Percentiles rank a stretch among this genome's conserved stretches.
Evolutionary conservation across 2,888 invertebrate species (phyloP).

Genomic region (Camponotus fellah): DNA sequence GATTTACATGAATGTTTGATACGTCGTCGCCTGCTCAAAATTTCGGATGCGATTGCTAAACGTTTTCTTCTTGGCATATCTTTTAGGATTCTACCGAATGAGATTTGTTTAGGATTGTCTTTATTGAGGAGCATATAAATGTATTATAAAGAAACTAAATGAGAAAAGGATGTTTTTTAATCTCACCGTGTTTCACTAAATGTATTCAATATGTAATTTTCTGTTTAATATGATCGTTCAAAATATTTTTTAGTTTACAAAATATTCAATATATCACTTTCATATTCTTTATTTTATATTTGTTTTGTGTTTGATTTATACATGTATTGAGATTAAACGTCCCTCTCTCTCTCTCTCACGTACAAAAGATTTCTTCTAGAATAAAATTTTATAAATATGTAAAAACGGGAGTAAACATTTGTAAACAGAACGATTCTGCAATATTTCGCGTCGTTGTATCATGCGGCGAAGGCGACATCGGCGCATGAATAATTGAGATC

Average conservation of each 20-base stretch:
- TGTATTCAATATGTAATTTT: neutral
- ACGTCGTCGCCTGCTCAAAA: conserved; percentile 59
- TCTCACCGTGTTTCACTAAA: neutral
- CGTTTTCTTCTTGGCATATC: conserved; percentile 10
- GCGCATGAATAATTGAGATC: conserved; percentile 15
- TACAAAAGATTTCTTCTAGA: neutral
- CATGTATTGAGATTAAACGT: neutral
- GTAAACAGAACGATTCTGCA: neutral
- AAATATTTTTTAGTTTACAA: neutral
- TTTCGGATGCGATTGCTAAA: conserved; percentile 49
- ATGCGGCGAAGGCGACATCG: neutral
- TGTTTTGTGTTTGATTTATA: neutral
- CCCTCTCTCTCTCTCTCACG: neutral
- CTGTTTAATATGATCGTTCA: neutral
- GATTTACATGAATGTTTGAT: conserved; percentile 74
- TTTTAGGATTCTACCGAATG: conserved; percentile 4
- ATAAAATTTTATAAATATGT: neutral
- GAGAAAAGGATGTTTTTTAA: neutral
- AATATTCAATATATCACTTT: neutral
- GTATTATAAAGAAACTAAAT: neutral
- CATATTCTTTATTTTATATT: neutral
- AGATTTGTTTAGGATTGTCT: neutral
- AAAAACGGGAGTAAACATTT: neutral
- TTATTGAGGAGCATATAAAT: neutral
- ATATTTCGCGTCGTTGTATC: neutral